Base-by-base conservation (phyloP, 2,888 invertebrate species). In the Lithodes maja region DNA sequence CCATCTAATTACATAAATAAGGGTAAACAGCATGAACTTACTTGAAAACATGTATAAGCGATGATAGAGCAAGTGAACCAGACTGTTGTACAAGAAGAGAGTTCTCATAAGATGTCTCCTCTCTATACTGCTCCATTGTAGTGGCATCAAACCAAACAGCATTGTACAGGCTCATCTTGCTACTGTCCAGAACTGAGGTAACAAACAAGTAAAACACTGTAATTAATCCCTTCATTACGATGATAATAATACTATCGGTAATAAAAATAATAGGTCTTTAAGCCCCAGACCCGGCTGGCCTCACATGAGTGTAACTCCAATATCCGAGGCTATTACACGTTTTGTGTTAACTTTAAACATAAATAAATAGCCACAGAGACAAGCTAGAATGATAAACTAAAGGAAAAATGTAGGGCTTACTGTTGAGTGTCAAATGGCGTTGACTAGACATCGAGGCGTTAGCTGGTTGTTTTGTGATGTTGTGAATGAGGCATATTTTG, bases 101-200 rank as follows among this genome's bases (percentile, higher is more conserved):
- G 93, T 96, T 97, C 94, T 98, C 97, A 92, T 96, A 97, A 0
- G 96, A 96, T 0, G 97, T 97, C 94, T 99, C 99, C 92, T 97
- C 96, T 0, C 94, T 94, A 93, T 99, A 99, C 0, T 97, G 96
- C 90, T 96, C 93, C 94, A 97, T 97, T 0, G 98, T 97, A 0
- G 98, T 98, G 2, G 96, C 96, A 93, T 99, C 98, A 95, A 97
- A 97, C 97, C 98, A 98, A 5, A 91, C 78, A 2, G 86, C 84
- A 87, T 91, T 91, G 87, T 91, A 91, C 52, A 54, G 53, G 50
- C 90, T 86, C 85, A 86, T 85, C 50, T 83, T 83, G 12, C 54
- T 71, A 15, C 90, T 85, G 75, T 91, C 91, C 69, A 91, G 79
- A 17, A 91, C 90, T 90, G 88, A 55, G 69, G 85, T 52, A 74